Evolutionary conservation across 2,113 vertebrate genomes (phyloP).

Genomic region (Tringa solitaria): DNA sequence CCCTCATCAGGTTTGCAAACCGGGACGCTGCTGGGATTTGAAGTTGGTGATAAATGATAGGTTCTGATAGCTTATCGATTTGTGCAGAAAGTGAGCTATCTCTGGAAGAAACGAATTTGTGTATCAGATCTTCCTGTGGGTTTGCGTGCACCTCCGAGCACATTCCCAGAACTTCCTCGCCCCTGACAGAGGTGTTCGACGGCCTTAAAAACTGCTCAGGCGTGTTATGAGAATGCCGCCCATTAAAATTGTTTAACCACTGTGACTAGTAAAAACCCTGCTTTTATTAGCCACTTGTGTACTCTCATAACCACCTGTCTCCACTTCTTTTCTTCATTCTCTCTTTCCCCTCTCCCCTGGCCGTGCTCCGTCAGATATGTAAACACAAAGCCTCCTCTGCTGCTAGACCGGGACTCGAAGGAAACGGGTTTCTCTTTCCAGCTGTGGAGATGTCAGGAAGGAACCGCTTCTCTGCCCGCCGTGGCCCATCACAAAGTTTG

Average conservation of each 20-base stretch:
- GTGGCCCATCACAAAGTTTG: neutral
- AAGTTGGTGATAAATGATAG: slow-evolving; percentile 35
- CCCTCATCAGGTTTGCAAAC: neutral
- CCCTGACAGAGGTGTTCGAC: neutral
- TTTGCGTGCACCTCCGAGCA: neutral
- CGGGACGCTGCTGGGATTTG: neutral
- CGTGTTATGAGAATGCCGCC: neutral
- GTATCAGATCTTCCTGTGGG: neutral
- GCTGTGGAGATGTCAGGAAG: neutral
- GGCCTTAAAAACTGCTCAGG: slow-evolving; percentile 10
- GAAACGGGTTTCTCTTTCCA: neutral
- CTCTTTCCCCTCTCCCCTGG: neutral
- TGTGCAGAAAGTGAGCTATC: slow-evolving; percentile 12
- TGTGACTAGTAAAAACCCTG: slow-evolving; percentile 1
- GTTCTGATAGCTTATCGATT: slow-evolving; percentile 38
- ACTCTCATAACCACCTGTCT: neutral
- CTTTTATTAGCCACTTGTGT: slow-evolving; percentile 34
- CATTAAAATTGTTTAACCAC: slow-evolving; percentile 1
- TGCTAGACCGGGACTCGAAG: neutral
- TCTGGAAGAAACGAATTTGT: neutral
- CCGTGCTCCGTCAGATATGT: fast-evolving
- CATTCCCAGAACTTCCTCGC: neutral
- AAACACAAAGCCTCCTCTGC: neutral
- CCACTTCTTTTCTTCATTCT: neutral
- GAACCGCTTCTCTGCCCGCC: neutral